Evolutionary conservation across 2,888 invertebrate species (phyloP), one percentile per base, ranked within the genome.

Genomic region (Marronus borbonicus): DNA sequence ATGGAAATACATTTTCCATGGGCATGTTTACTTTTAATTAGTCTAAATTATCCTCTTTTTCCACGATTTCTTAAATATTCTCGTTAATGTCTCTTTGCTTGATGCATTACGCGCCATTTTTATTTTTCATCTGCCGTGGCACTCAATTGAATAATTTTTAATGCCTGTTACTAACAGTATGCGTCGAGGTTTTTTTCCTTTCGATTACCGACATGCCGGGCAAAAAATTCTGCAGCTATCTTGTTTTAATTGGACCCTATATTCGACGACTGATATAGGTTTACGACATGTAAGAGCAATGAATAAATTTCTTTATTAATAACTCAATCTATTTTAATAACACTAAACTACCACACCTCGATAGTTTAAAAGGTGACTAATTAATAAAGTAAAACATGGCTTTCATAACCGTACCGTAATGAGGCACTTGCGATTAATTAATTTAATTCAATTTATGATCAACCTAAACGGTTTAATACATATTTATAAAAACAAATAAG

Each of bases 1-100:
- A 86, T 85, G 84, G 85, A 86, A 85, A 82, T 83, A 83, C 84
- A 84, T 85, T 84, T 83, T 84, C 81, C 81, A 79, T 80, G 83
- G 80, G 81, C 83, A 82, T 82, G 82, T 83, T 84, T 82, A 81
- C 81, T 81, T 84, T 85, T 85, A 85, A 86, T 86, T 85, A 84
- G 84, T 81, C 79, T 66, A 78, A 78, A 77, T 77, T 62, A 64
- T 79, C 58, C 39, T 75, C 69, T 62, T 74, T 78, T 77, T 74
- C 31, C 62, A 39, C 58, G 72, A 74, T 74, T 74, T 74, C 72
- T 76, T 76, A 58, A 68, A 76, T 68, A 76, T 76, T 76, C 68
- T 68, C 66, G 76, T 76, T 76, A 76, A 68, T 68, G 68, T 20
- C 44, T 31, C 60, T 74, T 44, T 39, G 68, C 49, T 60, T 74